Conservation (phyloP, 2,888 invertebrate genomes). For the Invenusta paracnida region DNA sequence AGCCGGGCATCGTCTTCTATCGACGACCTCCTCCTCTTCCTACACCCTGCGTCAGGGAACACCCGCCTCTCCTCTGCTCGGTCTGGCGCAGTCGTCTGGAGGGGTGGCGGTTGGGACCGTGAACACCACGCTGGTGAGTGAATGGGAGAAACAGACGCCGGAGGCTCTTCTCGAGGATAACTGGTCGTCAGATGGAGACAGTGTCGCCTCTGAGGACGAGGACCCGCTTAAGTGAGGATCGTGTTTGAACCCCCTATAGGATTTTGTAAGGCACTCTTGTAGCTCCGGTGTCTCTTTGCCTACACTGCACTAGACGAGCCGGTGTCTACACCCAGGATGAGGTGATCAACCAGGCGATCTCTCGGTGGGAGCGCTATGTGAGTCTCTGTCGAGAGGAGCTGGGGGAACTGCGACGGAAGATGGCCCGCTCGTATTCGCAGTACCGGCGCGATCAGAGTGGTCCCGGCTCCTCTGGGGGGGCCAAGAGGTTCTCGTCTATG, state of each 20-base stretch:
- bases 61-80: not conserved
- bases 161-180: not conserved
- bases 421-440: not conserved
- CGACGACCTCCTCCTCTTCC: no score
- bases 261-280: no score
- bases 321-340: conserved; percentile 17
- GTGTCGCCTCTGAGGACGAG: not conserved
- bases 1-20: not conserved
- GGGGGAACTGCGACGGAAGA: conserved; percentile 20
- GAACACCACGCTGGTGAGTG: not conserved
- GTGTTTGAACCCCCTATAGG: no score
- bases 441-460: not conserved
- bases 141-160: not conserved
- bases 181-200: not conserved
- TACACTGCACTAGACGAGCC: no score
- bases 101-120: not conserved
- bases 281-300: no score
- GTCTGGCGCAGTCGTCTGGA: not conserved
- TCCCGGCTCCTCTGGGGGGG: not conserved
- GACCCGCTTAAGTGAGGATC: not conserved
- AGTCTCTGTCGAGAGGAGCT: conserved; percentile 23
- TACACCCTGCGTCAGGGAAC: not conserved
- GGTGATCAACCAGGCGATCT: conserved; percentile 15
- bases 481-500: no score
- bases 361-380: conserved; percentile 21